Conservation (phyloP, 2,888 invertebrate species). For the Deroplatys truncata region DNA sequence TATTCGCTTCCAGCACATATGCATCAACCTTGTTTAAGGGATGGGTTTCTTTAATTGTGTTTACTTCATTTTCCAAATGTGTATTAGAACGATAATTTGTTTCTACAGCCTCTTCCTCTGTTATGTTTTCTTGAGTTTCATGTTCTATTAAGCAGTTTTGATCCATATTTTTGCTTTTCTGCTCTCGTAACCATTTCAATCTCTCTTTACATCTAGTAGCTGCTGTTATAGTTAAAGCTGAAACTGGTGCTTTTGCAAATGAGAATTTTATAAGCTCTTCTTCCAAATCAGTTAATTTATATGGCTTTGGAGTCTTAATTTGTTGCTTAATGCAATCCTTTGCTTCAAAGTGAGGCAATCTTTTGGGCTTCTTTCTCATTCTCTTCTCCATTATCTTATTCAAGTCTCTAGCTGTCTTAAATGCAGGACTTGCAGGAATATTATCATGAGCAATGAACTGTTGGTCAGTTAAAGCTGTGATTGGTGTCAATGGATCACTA, state of each 20-base stretch:
- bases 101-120: not conserved
- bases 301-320: not conserved
- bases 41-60: not conserved
- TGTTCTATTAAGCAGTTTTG: not conserved
- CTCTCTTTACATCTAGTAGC: not conserved
- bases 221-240: not conserved
- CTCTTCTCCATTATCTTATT: not conserved
- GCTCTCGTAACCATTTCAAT: not conserved
- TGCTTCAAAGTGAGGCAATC: not conserved
- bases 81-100: not conserved
- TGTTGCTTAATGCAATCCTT: not conserved
- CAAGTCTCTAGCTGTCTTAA: not conserved
- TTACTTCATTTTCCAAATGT: not conserved
- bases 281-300: not conserved
- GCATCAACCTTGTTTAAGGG: not conserved
- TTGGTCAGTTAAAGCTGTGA: not conserved
- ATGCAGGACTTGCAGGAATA: not conserved
- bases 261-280: not conserved
- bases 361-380: not conserved
- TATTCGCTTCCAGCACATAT: not conserved
- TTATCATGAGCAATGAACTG: not conserved
- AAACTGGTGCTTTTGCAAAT: not conserved
- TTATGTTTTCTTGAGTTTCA: not conserved
- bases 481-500: not conserved
- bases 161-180: not conserved